A percentile compares a stretch with the other conserved stretches of the same genome.
Evolutionary conservation across 2,888 invertebrate genomes (phyloP).

Genomic region (Matsumyia berberina): DNA sequence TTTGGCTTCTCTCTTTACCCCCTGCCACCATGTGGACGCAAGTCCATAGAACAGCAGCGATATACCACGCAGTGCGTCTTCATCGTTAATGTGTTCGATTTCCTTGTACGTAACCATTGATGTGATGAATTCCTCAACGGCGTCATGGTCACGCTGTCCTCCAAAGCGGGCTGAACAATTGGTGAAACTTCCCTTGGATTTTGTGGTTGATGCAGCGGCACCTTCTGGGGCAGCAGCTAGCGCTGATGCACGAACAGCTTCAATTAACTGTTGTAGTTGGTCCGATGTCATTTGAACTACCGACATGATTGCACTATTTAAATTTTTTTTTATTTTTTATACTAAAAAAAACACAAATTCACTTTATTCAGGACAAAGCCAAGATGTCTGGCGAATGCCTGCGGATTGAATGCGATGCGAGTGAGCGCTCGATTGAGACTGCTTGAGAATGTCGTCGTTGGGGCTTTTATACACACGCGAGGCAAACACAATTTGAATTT

Average conservation of each 20-base stretch:
- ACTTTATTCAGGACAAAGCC: slow-evolving; percentile 70
- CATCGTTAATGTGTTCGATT: slow-evolving; percentile 52
- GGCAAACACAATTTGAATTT: not conserved
- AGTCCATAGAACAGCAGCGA: slow-evolving; percentile 43
- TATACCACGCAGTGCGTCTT: slow-evolving; percentile 49
- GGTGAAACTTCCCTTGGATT: slow-evolving; percentile 58
- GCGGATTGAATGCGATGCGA: slow-evolving; percentile 55
- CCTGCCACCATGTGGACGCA: slow-evolving; percentile 67
- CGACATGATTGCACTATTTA: slow-evolving; percentile 76
- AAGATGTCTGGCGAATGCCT: slow-evolving; percentile 62
- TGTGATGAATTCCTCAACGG: slow-evolving; percentile 48
- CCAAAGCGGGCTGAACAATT: slow-evolving; percentile 26
- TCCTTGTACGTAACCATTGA: slow-evolving; percentile 39
- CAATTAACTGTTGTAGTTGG: slow-evolving; percentile 81
- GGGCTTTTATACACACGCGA: slow-evolving; percentile 37
- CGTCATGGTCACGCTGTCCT: slow-evolving; percentile 30
- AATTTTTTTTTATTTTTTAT: slow-evolving; percentile 22
- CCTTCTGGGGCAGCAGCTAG: slow-evolving; percentile 67
- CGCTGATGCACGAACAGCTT: slow-evolving; percentile 79
- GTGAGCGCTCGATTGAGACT: slow-evolving; percentile 60
- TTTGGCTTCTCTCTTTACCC: slow-evolving; percentile 50
- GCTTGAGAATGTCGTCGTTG: not conserved
- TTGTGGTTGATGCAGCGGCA: slow-evolving; percentile 25
- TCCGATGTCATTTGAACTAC: slow-evolving; percentile 81
- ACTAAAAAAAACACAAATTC: slow-evolving; percentile 25